Evolutionary conservation across 2,888 invertebrate species (phyloP), one percentile per base, ranked within the genome.

Genomic region (Leucophenga maculata): DNA sequence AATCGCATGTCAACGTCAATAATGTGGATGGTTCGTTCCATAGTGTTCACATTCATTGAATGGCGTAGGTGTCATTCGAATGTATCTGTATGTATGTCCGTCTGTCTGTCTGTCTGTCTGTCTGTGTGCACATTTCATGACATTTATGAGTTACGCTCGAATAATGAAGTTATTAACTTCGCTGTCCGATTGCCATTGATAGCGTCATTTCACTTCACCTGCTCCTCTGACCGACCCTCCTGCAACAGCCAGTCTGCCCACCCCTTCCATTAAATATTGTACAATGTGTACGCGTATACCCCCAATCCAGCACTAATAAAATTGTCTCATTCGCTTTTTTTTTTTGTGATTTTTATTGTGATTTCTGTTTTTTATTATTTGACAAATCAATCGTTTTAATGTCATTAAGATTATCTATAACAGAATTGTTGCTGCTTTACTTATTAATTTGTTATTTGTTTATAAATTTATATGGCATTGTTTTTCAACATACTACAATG

Each of bases 331-430:
- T 57, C 13, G 26, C 26, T 18, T n/a, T 14, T 48, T 54, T 54
- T 57, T 57, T 26, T 31, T 57, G 1, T 26, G 13, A 31, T 57
- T 57, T 26, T 22, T 57, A 6, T 26, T 57, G 1, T 59, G 6
- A 1, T 48, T n/a, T 20, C 13, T 52, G 48, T 9, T 68, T 60
- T 62, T 78, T 77, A 68, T 74, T 74, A 82, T 77, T 81, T 80
- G 82, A 84, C 83, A 81, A 83, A 80, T 84, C 83, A 84, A 82
- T 84, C 79, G 78, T 72, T 72, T 75, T 74, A 80, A 79, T 83
- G 77, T 77, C 82, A 79, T 75, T 78, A 80, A 77, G 59, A 68
- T 67, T 69, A 48, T 48, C 55, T 62, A 39, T 46, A 14, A 52
- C 52, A 60, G 60, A 55, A 31, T 69, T 68, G 59, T 32, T 69